Base-by-base conservation (phyloP, 2,888 invertebrate genomes). In the Melipona bicolor region DNA sequence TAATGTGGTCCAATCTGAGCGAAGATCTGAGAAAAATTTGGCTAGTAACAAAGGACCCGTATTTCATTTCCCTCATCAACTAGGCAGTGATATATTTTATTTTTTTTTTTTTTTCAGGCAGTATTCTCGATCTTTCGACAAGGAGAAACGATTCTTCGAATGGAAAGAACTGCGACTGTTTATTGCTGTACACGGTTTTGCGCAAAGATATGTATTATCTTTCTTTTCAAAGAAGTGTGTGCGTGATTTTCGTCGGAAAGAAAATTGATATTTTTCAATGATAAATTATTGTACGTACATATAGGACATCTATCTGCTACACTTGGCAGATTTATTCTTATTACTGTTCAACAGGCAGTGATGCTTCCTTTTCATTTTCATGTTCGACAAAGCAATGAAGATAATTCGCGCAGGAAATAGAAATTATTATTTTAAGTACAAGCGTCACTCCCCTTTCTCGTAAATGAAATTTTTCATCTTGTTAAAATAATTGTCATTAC, bases 311-410 rank as follows among this genome's bases (percentile, higher is more conserved):
- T 36, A 56, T 76, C 27, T 59, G 67, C 68, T 27, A 43, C 11
- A 13, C 19, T 24, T 21, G 17, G 67, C 78, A 69, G 56, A 36
- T 65, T 32, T 71, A 67, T 73, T 59, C 21, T 70, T 82, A 74
- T 74, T 77, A 83, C 74, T 65, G 70, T 83, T 82, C 59, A 32
- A 77, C 52, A 77, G 83, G 83, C 83, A 83, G 83, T 83, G 73
- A 32, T 78, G 19, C 36, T 73, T 68, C 24, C 6, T 50, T 56
- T 54, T 61, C 56, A 36, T 67, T 13, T 17, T 49, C 49, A 32
- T 64, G 4, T 6, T 43, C 17, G n/a, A n/a, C 21, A 6, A n/a
- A 17, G 43, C 24, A 43, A 65, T 17, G 27, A 36, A 13, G 21
- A 21, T 36, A 43, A 43, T n/a, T 65, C 15, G 15, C 3, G 36